phyloP scores from a whole-genome alignment of 2,113 vertebrate genomes.

The Syrrhaptes paradoxus region DNA sequence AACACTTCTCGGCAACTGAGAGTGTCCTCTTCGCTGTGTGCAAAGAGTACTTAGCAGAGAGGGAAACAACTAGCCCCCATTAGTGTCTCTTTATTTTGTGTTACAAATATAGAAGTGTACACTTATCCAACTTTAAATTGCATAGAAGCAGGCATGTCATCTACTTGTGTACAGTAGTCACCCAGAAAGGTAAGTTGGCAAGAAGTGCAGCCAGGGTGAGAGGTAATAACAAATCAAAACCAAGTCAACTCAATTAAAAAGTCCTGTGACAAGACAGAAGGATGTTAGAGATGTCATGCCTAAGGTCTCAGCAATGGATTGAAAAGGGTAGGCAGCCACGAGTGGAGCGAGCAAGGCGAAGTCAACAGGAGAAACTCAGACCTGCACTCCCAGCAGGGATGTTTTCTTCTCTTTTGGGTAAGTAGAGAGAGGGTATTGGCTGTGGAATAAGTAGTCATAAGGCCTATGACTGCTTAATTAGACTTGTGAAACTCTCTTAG shows the following conservation, averaged over 20 bases:
- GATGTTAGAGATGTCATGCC: background rate
- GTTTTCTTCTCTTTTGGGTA: background rate
- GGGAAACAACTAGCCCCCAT: background rate
- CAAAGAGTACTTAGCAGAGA: background rate
- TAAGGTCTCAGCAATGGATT: background rate
- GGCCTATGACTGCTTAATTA: background rate
- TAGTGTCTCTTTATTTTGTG: constrained; percentile 71
- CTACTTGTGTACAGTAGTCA: background rate
- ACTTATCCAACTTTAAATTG: constrained; percentile 67
- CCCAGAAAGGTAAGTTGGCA: background rate
- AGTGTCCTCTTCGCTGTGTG: background rate
- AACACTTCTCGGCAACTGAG: background rate
- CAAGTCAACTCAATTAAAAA: background rate
- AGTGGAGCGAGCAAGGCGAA: background rate
- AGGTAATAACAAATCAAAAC: background rate
- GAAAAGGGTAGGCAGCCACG: background rate
- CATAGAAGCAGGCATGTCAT: constrained; percentile 62
- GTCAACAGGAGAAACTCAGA: background rate
- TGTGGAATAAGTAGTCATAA: background rate
- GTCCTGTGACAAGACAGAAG: background rate
- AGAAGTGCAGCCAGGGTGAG: background rate
- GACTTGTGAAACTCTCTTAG: background rate
- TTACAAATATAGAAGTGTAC: constrained; percentile 59
- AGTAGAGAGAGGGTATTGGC: background rate
- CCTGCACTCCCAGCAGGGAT: background rate